Evolutionary conservation across 2,113 vertebrate genomes (phyloP).

Genomic region (Strix uralensis): DNA sequence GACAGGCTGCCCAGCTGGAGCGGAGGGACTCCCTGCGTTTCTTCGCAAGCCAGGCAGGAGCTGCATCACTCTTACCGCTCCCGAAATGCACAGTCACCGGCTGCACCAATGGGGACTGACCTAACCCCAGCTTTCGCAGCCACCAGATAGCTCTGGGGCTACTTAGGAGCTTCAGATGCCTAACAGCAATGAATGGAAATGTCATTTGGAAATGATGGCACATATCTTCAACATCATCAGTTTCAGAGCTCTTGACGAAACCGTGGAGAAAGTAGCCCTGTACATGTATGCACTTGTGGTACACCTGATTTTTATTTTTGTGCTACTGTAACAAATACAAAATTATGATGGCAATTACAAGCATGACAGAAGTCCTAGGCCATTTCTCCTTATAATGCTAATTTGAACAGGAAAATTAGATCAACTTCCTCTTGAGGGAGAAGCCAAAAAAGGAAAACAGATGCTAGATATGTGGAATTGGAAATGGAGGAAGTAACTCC

Average conservation of each 20-base stretch:
- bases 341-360: not conserved
- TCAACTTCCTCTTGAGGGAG: conserved; percentile 24
- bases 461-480: not conserved
- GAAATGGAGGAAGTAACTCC: not conserved
- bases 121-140: not conserved
- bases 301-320: not conserved
- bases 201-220: not conserved
- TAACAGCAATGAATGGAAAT: not conserved
- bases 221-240: rapidly evolving
- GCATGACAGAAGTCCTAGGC: not conserved
- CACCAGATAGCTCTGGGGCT: not conserved
- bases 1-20: rapidly evolving
- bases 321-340: not conserved
- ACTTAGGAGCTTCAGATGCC: not conserved
- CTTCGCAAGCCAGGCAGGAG: not conserved
- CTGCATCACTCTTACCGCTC: not conserved
- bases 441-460: conserved; percentile 25
- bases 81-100: rapidly evolving
- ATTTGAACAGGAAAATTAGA: conserved; percentile 49
- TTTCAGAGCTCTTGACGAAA: not conserved
- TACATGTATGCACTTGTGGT: not conserved
- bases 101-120: not conserved
- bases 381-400: not conserved
- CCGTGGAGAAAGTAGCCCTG: rapidly evolving
- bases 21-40: not conserved